Base-by-base conservation (phyloP, 2,888 invertebrate genomes). In the Camponotus fellah region DNA sequence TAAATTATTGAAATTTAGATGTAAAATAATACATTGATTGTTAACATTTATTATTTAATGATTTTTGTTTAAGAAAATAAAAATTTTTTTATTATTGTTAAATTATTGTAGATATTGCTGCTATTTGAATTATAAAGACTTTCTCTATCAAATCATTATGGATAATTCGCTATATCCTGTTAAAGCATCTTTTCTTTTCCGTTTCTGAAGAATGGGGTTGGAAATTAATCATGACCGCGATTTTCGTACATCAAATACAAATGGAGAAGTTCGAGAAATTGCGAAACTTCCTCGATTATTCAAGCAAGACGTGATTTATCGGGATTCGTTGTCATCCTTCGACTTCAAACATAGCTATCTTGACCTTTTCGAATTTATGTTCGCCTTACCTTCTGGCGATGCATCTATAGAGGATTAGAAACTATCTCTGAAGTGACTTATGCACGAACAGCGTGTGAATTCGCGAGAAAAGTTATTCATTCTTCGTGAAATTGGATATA, bases 291-390 rank as follows among this genome's bases (percentile, higher is more conserved):
- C 32, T 32, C 76, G 81, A 88, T 91, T 90, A 89, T 84, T 91
- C 91, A 90, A 87, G 82, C 84, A 49, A 66, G 85, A 89, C 88
- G 79, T 91, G 91, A 91, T 91, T 89, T 88, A 91, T 91, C 81
- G 74, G 82, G 83, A 87, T 83, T 84, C 86, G 81, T 84, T 72
- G 21, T 64, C 46, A 75, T 32, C 37, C 76, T 12, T n/a, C 34
- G 75, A 65, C 56, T 60, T 43, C n/a, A 21, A 46, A 65, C 58
- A 49, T 17, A 46, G 32, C 37, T 26, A 66, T 65, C 46, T 58
- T 60, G 64, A 62, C 56, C 53, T 66, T 43, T 40, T 60, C 56
- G 79, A 72, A 71, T 60, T 72, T 62, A 60, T n/a, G 17, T 49
- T 80, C 62, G 74, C 49, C 26, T 26, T 26, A n/a, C 2, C 74